Conservation (phyloP, 2,113 vertebrate genomes). For the Eidolon helvum region DNA sequence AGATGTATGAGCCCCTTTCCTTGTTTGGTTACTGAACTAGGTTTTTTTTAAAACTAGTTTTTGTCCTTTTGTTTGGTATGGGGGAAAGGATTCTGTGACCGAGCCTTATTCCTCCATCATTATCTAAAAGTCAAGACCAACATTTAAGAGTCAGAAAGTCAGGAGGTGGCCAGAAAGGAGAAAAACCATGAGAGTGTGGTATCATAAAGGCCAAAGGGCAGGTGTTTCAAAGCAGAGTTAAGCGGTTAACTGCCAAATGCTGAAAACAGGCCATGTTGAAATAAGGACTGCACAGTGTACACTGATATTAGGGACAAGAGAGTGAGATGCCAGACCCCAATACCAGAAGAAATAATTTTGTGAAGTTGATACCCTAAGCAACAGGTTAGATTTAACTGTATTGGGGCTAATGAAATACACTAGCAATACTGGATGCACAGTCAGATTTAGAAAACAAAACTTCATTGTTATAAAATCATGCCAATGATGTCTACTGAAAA, state of each 20-base stretch:
- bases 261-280: background rate
- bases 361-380: background rate
- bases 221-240: background rate
- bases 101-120: background rate
- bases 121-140: background rate
- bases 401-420: background rate
- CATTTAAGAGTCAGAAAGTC: background rate
- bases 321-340: background rate
- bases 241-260: background rate
- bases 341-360: background rate
- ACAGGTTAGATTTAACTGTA: background rate
- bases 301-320: background rate
- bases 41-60: background rate
- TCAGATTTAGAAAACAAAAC: background rate
- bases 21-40: background rate
- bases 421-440: background rate
- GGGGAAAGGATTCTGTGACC: background rate
- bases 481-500: background rate
- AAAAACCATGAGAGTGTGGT: background rate
- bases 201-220: background rate
- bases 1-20: background rate
- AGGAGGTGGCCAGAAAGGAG: background rate
- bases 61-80: background rate
- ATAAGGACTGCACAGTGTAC: background rate
- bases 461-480: background rate